Base-by-base conservation (phyloP, 2,888 invertebrate genomes). In the Dicycla oo region DNA sequence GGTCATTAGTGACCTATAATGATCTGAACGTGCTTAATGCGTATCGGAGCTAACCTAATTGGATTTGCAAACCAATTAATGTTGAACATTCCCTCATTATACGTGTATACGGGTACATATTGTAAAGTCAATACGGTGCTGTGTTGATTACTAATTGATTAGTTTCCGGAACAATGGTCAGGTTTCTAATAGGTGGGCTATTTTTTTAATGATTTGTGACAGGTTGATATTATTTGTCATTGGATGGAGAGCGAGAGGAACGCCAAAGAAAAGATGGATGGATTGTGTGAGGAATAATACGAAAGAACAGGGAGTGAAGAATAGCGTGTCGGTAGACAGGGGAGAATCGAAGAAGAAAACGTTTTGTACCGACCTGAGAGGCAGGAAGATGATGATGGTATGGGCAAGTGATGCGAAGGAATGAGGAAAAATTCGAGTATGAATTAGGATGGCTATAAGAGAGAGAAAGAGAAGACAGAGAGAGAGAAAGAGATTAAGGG, bases 41-140 rank as follows among this genome's bases (percentile, higher is more conserved):
- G 90, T 92, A 92, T 89, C 89, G 89, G 84, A 90, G 89, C 89
- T 88, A 84, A 90, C 91, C 91, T 95, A 94, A 95, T 95, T 95
- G 94, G 94, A 95, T 95, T 93, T 93, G 93, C 94, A 91, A 93
- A 94, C 92, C 94, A 95, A 95, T 95, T 95, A 94, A 93, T 94
- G 93, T 88, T 90, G 91, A 92, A 92, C 92, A 93, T 91, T 89
- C 90, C 85, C 91, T 93, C 91, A 94, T 94, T 95, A 94, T 93
- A 88, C 89, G 88, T 86, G 84, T 86, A 85, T 87, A 88, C 85
- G 85, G 84, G 89, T 89, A 89, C 89, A 90, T 91, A 93, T 91
- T 92, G 91, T 91, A 88, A 92, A 94, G 93, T 93, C 93, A 93
- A 93, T 91, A 91, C 86, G 87, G 83, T 80, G 84, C 68, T 77